Evolutionary conservation across 2,113 vertebrate genomes (phyloP), one percentile per base, ranked within the genome.

Genomic region (Balaenoptera acutorostrata): DNA sequence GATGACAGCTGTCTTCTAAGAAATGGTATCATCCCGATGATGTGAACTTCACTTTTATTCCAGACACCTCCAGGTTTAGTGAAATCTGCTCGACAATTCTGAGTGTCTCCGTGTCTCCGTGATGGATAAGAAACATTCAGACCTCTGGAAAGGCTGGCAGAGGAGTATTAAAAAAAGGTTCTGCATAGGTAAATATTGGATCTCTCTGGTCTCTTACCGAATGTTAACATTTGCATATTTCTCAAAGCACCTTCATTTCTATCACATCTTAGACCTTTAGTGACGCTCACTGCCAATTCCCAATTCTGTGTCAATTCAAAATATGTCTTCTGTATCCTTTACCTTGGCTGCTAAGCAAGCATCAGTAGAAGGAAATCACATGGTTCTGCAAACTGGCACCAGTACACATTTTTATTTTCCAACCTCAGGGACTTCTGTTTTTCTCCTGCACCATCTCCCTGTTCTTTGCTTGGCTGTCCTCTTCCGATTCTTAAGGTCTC

Each of bases 1-100:
- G 92, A 77, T 63, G 59, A 80, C 33, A 41, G 52, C 78, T 93
- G 68, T 90, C 92, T 94, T 64, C 75, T 75, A 66, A 55, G 86
- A 95, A 87, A 80, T 96, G 93, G 88, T 66, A 85, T n/a, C 68
- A 52, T 81, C 66, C 72, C 52, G 36, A 44, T 92, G 68, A 64
- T 27, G 17, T 77, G 63, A 94, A 95, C 97, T 96, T 87, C 52
- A 55, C 74, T 96, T 97, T 39, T 89, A 23, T 95, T 89, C n/a
- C 86, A 95, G 82, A 91, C 14, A 85, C 49, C 63, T 97, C 49
- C 33, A 91, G 87, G 49, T 83, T 80, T 81, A 75, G 82, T 93
- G 91, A 94, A 88, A 93, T 74, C 68, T 92, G 12, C 64, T 85
- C 0, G 2, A 84, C 78, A 94, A 39, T 46, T 80, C 72, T 86